Evolutionary conservation across 2,888 invertebrate species (phyloP).

Genomic region (Nemurella pictetii): DNA sequence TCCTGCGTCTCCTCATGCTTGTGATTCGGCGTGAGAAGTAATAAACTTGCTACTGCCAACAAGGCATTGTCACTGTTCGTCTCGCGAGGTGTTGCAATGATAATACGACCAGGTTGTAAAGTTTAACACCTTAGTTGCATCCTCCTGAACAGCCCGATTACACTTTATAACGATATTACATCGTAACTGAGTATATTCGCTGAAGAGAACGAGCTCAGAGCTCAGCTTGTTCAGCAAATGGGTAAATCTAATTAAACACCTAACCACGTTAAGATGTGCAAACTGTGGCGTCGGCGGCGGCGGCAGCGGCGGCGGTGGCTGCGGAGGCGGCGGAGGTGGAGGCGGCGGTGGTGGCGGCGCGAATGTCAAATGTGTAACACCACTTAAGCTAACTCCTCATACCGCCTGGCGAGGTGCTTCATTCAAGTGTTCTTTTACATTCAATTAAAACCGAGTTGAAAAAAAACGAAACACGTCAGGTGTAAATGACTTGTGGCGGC

Average conservation of each 20-base stretch:
- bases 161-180: not conserved
- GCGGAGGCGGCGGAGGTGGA: not conserved
- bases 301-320: not conserved
- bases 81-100: not conserved
- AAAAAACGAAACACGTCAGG: not conserved
- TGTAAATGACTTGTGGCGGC: no score
- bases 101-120: not conserved
- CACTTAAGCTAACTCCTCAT: not conserved
- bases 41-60: conserved; percentile 3
- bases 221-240: not conserved
- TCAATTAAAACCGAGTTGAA: not conserved
- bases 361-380: not conserved
- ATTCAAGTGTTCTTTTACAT: not conserved
- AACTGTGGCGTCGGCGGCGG: not conserved
- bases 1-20: conserved; percentile 12
- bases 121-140: conserved; percentile 1
- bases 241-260: conserved; percentile 1
- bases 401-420: not conserved
- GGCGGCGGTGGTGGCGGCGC: not conserved
- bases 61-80: not conserved
- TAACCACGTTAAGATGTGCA: not conserved
- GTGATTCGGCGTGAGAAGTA: not conserved
- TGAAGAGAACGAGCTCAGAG: not conserved
- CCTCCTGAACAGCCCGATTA: not conserved
- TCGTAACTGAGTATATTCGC: not conserved